phyloP scores from a whole-genome alignment of 1,140 invertebrate species.

The Neotoxoptera formosana region DNA sequence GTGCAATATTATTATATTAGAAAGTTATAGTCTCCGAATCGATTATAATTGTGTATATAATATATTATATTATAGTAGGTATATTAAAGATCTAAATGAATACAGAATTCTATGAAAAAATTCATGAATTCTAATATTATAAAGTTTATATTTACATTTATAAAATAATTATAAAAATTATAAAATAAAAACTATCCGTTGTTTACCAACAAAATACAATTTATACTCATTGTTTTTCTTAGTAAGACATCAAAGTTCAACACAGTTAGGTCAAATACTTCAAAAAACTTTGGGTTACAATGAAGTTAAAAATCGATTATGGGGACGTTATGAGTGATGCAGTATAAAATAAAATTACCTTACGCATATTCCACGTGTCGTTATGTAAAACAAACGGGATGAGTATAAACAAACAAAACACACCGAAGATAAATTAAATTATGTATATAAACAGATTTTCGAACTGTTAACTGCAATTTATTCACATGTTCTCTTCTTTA shows the following conservation, averaged over 20 bases:
- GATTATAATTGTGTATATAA: too few species aligned
- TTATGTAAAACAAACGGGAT: not conserved
- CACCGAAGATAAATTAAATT: slow-evolving; percentile 1
- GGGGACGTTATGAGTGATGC: not conserved
- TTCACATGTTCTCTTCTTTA: not conserved
- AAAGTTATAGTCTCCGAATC: too few species aligned
- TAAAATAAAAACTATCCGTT: not conserved
- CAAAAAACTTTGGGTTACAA: not conserved
- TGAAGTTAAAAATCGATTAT: not conserved
- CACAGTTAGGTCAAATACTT: not conserved
- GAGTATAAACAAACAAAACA: not conserved
- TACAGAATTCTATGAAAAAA: too few species aligned
- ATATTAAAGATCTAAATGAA: not conserved
- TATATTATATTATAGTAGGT: not conserved
- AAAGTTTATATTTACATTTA: not conserved
- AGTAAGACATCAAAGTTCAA: not conserved
- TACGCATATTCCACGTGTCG: not conserved
- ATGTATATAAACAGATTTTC: not conserved
- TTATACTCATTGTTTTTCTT: not conserved
- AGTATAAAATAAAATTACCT: not conserved
- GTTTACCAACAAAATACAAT: not conserved
- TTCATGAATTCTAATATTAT: slow-evolving; percentile 1
- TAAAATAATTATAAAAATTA: not conserved
- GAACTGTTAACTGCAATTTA: not conserved
- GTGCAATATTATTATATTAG: too few species aligned